A percentile compares a stretch with the other conserved stretches of the same genome.
Evolutionary conservation across 92 coral and sea anemone species (phyloP).

Genomic region (Bergia puertoricense): DNA sequence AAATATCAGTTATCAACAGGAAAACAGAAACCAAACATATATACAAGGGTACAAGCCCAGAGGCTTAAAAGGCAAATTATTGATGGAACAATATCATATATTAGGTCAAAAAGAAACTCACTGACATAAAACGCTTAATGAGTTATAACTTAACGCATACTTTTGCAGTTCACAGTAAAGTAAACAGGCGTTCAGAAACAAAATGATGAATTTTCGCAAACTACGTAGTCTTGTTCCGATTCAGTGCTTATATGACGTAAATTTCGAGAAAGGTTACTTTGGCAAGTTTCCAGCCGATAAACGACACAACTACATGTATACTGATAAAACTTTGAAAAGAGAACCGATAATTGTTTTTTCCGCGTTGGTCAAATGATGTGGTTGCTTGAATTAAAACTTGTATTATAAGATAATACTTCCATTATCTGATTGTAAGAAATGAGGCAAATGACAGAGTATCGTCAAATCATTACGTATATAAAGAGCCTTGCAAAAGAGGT

Average conservation of each 20-base stretch:
- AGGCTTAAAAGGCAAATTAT: neutral
- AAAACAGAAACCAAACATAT: neutral
- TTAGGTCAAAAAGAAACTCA: neutral
- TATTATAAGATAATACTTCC: no score
- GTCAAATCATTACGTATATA: neutral
- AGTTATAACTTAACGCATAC: neutral
- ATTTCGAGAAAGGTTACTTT: neutral
- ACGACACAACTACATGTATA: neutral
- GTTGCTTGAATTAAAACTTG: neutral
- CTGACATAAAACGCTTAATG: neutral
- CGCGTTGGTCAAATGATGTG: neutral
- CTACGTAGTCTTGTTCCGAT: neutral
- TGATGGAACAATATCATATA: neutral
- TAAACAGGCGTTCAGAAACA: neutral
- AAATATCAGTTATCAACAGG: neutral
- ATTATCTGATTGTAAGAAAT: no score
- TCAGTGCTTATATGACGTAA: slow-evolving; percentile 14
- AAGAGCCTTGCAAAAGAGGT: neutral
- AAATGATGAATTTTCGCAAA: neutral
- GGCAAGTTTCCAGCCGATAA: neutral
- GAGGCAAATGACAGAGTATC: neutral
- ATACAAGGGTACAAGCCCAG: neutral
- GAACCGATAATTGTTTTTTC: neutral
- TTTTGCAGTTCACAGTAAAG: neutral
- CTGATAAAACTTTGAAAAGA: neutral